Evolutionary conservation across 2,888 invertebrate species (phyloP), one percentile per base, ranked within the genome.

Genomic region (Ceramica pisi): DNA sequence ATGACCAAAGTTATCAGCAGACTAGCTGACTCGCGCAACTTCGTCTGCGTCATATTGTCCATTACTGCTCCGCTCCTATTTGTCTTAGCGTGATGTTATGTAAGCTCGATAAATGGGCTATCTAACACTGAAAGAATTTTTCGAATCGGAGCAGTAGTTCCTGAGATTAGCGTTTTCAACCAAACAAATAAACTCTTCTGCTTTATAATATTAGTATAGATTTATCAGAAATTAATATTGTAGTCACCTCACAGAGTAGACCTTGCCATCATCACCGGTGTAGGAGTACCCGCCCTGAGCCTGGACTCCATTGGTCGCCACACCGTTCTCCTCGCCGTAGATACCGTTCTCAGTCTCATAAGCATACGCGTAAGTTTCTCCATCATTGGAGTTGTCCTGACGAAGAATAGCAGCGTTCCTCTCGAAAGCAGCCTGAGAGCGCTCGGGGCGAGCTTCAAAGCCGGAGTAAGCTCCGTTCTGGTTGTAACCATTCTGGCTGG

Each of bases 311-410:
- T 95, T 92, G 10, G 92, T 92, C 2, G 94, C 95, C 5, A 94
- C 92, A 31, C 95, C 95, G 73, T 80, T 93, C 68, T 95, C 95
- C 70, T 95, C 95, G 72, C 93, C 95, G 70, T 82, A 87, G 51
- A 96, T 95, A 4, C 95, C 95, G 74, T 95, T 95, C 69, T 95
- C 94, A 51, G 95, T 95, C 79, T 96, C 95, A 81, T 90, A 95
- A 67, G 92, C 91, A 59, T 93, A 95, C 0, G 93, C 88, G 77
- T 92, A 95, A 50, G 89, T 90, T 63, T 95, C 93, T 73, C 95
- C 95, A 86, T 95, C 91, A 71, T 94, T 94, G 38, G 92, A 87
- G 71, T 88, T 92, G 65, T 93, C 92, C 78, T 93, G 93, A 44
- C 95, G 93, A 68, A 96, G 90, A 46, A 95, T 93, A 23, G 92